These are phyloP conservation scores for Sciurus vulgaris DNA, from an alignment of 2,797 vertebrate genomes.

Conservation along the genomic window DNA sequence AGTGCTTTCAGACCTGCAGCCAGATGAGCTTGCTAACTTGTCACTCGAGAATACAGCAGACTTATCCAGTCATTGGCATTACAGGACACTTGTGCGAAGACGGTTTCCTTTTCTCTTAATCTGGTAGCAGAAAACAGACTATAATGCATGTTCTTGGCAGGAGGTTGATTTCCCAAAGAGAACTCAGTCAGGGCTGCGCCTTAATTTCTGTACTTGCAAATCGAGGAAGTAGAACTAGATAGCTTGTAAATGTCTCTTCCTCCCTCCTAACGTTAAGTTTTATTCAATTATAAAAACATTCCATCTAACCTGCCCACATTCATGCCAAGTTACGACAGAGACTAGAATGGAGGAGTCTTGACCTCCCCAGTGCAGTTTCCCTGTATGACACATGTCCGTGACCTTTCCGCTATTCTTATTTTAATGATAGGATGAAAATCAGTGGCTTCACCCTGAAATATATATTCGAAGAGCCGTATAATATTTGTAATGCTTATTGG, in stretches of 20 bases:
- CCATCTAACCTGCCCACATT: background rate
- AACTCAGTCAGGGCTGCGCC: background rate
- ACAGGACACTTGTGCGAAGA: background rate
- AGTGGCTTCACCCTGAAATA: conserved; percentile 63
- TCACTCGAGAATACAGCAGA: background rate
- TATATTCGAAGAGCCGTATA: conserved; percentile 48
- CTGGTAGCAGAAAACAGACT: background rate
- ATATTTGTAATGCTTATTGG: conserved; percentile 71
- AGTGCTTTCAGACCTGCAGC: background rate
- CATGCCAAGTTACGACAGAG: background rate
- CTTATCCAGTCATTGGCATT: background rate
- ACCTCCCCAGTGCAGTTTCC: background rate
- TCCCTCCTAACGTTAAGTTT: background rate
- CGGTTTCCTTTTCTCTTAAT: background rate
- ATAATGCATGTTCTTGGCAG: conserved; percentile 44
- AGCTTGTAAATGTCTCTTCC: background rate
- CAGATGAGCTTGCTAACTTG: background rate
- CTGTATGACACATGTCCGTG: background rate
- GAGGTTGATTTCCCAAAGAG: background rate
- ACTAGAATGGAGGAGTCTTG: conserved; percentile 54
- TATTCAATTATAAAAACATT: conserved; percentile 31
- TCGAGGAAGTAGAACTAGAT: conserved; percentile 60
- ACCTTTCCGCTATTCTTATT: background rate
- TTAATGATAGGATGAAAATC: conserved; percentile 45
- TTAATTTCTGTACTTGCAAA: background rate